phyloP scores from a whole-genome alignment of 2,797 vertebrate species.

The Enteromius radiatus region DNA sequence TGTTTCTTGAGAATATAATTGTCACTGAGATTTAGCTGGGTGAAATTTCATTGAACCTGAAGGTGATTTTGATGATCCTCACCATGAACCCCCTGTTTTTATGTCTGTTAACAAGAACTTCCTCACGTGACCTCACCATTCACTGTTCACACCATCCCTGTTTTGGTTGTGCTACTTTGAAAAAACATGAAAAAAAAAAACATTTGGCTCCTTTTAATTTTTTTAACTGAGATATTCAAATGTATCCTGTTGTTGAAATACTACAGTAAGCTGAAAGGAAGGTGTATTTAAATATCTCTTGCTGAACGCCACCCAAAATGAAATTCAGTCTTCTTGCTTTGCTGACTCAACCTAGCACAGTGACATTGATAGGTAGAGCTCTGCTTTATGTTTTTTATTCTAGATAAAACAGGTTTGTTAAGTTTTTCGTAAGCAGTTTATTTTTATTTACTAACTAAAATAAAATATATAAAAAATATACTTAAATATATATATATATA shows the following conservation, averaged over 20 bases:
- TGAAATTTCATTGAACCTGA: slow-evolving; percentile 27
- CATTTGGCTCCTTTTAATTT: no score
- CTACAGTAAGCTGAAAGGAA: not conserved
- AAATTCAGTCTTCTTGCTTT: slow-evolving; percentile 17
- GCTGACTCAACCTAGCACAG: slow-evolving; percentile 14
- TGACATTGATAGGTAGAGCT: slow-evolving; percentile 12
- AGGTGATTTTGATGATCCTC: slow-evolving; percentile 10
- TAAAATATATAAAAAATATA: no score
- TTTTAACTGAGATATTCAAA: slow-evolving; percentile 1
- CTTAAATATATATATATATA: not conserved
- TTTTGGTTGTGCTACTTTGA: not conserved
- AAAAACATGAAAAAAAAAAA: no score
- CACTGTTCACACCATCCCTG: not conserved
- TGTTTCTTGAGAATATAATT: slow-evolving; percentile 35
- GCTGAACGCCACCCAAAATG: not conserved
- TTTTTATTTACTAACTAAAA: no score
- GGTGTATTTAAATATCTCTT: not conserved
- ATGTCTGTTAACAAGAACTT: slow-evolving; percentile 8
- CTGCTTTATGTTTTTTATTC: not conserved
- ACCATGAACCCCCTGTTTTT: not conserved
- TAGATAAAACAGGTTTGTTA: not conserved
- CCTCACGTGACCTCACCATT: not conserved
- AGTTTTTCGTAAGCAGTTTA: not conserved
- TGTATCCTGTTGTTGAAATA: slow-evolving; percentile 1
- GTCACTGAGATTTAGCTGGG: slow-evolving; percentile 12